phyloP scores from a whole-genome alignment of 64 coral and sea anemone species.

The Acropora tenuis region DNA sequence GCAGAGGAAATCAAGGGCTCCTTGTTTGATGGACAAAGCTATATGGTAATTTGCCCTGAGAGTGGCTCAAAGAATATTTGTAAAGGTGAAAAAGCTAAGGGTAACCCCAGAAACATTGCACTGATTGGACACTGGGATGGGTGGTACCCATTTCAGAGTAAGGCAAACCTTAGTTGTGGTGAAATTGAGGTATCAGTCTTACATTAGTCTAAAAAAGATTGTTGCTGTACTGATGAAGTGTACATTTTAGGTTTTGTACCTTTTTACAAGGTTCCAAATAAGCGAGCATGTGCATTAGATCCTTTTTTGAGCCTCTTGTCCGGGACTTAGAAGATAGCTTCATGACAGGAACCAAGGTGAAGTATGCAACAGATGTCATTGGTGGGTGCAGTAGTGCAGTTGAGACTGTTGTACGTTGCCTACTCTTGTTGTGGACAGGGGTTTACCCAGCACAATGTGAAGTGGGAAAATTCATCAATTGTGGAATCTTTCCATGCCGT shows the following conservation, averaged over 20 bases:
- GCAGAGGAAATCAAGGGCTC: neutral
- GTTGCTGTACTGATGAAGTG: constrained; percentile 9
- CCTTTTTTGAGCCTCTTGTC: constrained; percentile 51
- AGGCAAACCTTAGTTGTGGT: constrained; percentile 33
- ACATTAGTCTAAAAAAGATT: constrained; percentile 10
- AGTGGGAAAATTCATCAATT: constrained; percentile 33
- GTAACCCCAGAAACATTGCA: constrained; percentile 44
- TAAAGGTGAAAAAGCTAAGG: neutral
- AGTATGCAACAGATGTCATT: constrained; percentile 2
- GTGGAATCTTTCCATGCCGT: constrained; percentile 1
- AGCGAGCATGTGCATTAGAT: constrained; percentile 19
- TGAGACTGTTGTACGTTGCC: neutral
- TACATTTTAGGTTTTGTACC: constrained; percentile 57
- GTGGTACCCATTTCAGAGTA: constrained; percentile 40
- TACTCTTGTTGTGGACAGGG: neutral
- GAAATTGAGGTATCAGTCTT: constrained; percentile 15
- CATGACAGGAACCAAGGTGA: constrained; percentile 21
- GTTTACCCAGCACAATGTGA: constrained; percentile 1
- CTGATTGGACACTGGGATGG: constrained; percentile 63
- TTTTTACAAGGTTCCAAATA: neutral
- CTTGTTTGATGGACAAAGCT: neutral
- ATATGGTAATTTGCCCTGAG: neutral
- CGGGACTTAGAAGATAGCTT: constrained; percentile 24
- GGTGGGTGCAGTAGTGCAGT: neutral
- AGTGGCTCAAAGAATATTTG: neutral